Conservation (phyloP, 2,888 invertebrate genomes). For the Sphaeridia pumilis region DNA sequence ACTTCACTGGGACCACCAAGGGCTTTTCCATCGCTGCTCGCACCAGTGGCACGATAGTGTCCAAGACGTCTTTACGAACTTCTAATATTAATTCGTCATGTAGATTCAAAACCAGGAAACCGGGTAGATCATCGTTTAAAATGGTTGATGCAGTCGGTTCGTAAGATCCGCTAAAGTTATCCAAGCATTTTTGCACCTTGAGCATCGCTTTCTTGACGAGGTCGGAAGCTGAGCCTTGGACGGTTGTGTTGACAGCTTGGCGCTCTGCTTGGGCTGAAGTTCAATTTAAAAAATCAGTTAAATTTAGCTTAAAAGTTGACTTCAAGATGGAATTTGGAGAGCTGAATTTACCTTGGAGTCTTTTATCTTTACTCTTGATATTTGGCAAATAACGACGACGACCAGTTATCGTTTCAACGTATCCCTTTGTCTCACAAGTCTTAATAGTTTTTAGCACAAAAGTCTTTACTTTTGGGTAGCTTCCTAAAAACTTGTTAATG, state of each 20-base stretch:
- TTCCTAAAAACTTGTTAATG: slow-evolving; percentile 45
- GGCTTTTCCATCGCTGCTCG: slow-evolving; percentile 70
- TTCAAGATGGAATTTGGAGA: no score
- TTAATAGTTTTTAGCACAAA: slow-evolving; percentile 51
- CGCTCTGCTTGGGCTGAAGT: slow-evolving; percentile 82
- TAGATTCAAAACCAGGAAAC: slow-evolving; percentile 70
- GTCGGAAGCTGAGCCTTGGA: slow-evolving; percentile 96
- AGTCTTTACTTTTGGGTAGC: slow-evolving; percentile 46
- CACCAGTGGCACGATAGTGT: slow-evolving; percentile 51
- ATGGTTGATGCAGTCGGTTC: slow-evolving; percentile 24
- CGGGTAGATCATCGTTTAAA: slow-evolving; percentile 38
- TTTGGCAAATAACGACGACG: slow-evolving; percentile 65
- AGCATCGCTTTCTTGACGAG: slow-evolving; percentile 85
- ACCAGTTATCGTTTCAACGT: slow-evolving; percentile 69
- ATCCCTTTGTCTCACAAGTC: slow-evolving; percentile 58
- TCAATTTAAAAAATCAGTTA: no score
- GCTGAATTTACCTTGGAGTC: slow-evolving; percentile 55
- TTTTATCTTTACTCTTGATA: slow-evolving; percentile 52
- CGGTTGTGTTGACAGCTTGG: slow-evolving; percentile 90
- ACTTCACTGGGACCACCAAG: slow-evolving; percentile 56
- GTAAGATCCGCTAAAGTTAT: not conserved
- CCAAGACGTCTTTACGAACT: slow-evolving; percentile 46
- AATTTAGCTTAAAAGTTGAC: no score
- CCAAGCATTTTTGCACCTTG: slow-evolving; percentile 48
- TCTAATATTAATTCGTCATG: slow-evolving; percentile 96